These are phyloP conservation scores for Triplophysa bombifrons DNA, from an alignment of 2,797 vertebrate genomes.

Conservation along the genomic window DNA sequence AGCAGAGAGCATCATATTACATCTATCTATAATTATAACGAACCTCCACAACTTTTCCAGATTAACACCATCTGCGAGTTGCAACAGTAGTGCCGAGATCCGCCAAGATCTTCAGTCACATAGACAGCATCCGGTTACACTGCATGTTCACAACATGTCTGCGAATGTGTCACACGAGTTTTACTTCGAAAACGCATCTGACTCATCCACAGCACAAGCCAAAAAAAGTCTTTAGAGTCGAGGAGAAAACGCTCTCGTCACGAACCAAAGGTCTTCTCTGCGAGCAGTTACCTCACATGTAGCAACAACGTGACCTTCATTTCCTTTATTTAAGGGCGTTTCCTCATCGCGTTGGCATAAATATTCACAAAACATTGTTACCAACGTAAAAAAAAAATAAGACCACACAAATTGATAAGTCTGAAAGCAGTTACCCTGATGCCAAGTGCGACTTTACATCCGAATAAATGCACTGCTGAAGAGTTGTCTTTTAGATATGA, in stretches of 20 bases:
- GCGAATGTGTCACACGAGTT: conserved; percentile 21
- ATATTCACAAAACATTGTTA: background rate
- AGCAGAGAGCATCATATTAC: background rate
- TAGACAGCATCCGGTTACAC: conserved; percentile 10
- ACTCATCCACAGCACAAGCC: conserved; percentile 3
- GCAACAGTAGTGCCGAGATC: background rate
- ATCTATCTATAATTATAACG: conserved; percentile 22
- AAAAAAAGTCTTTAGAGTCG: conserved; percentile 19
- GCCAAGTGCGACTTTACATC: background rate
- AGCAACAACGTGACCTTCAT: conserved; percentile 7
- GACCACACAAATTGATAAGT: background rate
- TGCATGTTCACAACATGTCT: conserved; percentile 8
- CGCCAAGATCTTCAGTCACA: background rate
- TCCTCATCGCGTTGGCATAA: background rate
- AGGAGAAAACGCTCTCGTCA: conserved; percentile 12
- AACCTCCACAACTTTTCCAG: conserved; percentile 1
- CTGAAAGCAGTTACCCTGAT: background rate
- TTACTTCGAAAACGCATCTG: conserved; percentile 13
- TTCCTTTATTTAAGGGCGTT: background rate
- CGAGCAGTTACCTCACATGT: conserved; percentile 17
- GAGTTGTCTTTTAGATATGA: background rate
- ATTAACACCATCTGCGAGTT: conserved; percentile 27
- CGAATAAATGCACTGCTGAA: background rate
- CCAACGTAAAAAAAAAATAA: background rate
- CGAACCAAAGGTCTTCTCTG: conserved; percentile 5